A percentile compares a stretch with the other conserved stretches of the same genome.
Conservation (phyloP, 2,888 invertebrate genomes). For the Drosophila paranaensis region DNA sequence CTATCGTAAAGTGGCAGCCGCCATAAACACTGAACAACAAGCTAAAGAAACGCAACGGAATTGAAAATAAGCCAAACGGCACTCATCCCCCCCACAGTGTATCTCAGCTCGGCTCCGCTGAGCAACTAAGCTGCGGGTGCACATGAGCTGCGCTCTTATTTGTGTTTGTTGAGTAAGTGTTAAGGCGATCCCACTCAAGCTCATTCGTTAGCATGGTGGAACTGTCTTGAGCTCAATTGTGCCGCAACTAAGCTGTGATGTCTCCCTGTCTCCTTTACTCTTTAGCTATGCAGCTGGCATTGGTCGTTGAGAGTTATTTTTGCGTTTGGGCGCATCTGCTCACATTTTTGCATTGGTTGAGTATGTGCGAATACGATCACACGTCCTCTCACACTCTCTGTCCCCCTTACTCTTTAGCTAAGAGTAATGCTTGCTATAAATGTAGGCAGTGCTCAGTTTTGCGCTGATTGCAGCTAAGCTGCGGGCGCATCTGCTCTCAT, state of each 20-base stretch:
- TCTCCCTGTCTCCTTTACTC: too few species aligned
- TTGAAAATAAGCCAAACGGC: not conserved
- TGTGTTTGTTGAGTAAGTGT: not conserved
- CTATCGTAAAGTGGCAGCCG: slow-evolving; percentile 32
- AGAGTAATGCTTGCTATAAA: too few species aligned
- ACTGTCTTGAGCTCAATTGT: not conserved
- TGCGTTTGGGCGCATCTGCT: too few species aligned
- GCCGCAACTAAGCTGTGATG: not conserved
- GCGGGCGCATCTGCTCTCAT: too few species aligned
- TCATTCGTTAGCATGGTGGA: not conserved
- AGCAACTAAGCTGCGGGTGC: not conserved
- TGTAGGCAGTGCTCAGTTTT: too few species aligned
- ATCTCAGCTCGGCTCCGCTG: not conserved
- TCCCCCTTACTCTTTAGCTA: too few species aligned
- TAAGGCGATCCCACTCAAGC: slow-evolving; percentile 6
- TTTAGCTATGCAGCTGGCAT: too few species aligned
- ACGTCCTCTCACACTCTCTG: too few species aligned
- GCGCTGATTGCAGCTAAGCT: too few species aligned
- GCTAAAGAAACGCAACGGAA: not conserved
- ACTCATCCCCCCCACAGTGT: not conserved
- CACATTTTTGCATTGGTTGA: too few species aligned
- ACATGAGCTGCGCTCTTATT: slow-evolving; percentile 1
- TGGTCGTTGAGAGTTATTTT: too few species aligned
- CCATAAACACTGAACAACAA: slow-evolving; percentile 37
- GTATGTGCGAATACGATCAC: too few species aligned